Evolutionary conservation across 1,140 invertebrate species (phyloP).

Genomic region (Streblospio benedicti): DNA sequence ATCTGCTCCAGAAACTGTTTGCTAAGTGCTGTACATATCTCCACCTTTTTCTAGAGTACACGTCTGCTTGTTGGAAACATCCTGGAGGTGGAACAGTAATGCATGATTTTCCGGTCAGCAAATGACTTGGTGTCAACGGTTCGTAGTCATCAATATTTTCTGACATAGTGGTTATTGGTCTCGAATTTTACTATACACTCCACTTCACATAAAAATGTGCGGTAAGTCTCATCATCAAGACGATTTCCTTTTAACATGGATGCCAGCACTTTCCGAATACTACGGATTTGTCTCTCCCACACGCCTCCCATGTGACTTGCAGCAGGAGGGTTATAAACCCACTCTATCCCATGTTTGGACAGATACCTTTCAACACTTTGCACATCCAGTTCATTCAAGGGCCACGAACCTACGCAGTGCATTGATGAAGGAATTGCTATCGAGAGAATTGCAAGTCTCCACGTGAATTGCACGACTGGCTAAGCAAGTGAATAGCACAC

Average conservation of each 20-base stretch:
- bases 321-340: background rate
- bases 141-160: background rate
- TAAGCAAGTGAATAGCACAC: constrained; percentile 18
- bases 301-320: background rate
- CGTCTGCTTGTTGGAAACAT: background rate
- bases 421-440: constrained; percentile 39
- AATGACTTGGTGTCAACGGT: background rate
- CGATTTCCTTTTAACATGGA: background rate
- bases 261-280: background rate
- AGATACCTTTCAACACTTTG: too few species aligned
- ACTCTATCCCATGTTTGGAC: background rate
- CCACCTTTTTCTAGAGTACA: constrained; percentile 16
- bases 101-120: background rate
- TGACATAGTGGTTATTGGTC: background rate
- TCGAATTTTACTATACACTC: background rate
- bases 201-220: background rate
- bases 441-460: constrained; percentile 36
- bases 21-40: constrained; percentile 25
- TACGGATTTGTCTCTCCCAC: background rate
- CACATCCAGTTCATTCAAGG: too few species aligned
- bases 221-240: too few species aligned
- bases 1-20: constrained; percentile 23
- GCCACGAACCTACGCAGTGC: constrained; percentile 43
- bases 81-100: background rate
- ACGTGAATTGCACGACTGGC: constrained; percentile 23